Conservation (phyloP, 2,113 vertebrate genomes). For the Paralichthys olivaceus region DNA sequence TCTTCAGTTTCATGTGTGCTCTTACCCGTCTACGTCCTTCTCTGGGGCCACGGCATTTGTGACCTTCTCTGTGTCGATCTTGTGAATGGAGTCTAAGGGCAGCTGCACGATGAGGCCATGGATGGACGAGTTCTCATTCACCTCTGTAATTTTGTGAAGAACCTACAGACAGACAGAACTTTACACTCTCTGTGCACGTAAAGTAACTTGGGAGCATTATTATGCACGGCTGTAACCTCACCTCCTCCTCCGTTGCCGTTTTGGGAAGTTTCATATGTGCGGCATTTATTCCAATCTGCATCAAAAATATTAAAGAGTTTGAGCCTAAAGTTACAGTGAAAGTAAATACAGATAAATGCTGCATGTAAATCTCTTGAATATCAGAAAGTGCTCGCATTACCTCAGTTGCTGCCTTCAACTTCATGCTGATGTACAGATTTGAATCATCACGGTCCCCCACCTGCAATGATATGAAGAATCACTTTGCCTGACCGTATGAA, state of each 20-base stretch:
- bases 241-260: constrained; percentile 92
- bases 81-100: constrained; percentile 91
- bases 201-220: neutral
- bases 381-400: constrained; percentile 71
- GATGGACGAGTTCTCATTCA: constrained; percentile 90
- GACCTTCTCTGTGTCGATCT: constrained; percentile 91
- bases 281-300: constrained; percentile 95
- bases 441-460: constrained; percentile 97
- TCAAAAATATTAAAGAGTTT: constrained; percentile 43
- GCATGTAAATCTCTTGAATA: neutral
- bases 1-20: neutral
- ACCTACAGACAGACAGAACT: constrained; percentile 78
- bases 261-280: constrained; percentile 91
- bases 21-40: constrained; percentile 98
- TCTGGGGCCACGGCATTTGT: constrained; percentile 91
- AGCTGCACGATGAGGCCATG: constrained; percentile 97
- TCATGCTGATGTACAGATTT: constrained; percentile 97
- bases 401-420: constrained; percentile 96
- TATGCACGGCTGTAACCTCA: constrained; percentile 66
- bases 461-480: constrained; percentile 72
- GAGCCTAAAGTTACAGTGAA: neutral
- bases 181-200: neutral
- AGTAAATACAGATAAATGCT: no score
- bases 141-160: constrained; percentile 84
- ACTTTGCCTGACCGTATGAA: neutral